These are phyloP conservation scores for Eubasilissa regina DNA, from an alignment of 1,140 invertebrate genomes.

Conservation along the genomic window DNA sequence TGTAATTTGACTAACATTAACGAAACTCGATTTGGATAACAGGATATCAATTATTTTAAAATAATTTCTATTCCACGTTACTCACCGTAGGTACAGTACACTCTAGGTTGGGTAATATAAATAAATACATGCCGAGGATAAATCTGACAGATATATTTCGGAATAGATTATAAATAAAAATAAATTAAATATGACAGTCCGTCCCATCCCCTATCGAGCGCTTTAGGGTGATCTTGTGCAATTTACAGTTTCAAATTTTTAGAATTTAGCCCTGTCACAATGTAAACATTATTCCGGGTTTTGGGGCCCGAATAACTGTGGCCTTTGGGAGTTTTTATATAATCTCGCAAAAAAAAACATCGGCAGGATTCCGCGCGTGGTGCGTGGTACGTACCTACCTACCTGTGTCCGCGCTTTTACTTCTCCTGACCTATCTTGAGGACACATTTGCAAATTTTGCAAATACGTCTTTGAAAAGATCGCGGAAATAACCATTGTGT, in stretches of 20 bases:
- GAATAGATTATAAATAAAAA: no score
- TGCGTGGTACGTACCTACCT: slow-evolving; percentile 59
- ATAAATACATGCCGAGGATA: no score
- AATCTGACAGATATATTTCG: no score
- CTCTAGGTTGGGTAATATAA: no score
- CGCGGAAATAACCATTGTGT: slow-evolving; percentile 16
- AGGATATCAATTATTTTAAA: no score
- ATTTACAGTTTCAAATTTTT: slow-evolving; percentile 60
- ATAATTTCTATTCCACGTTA: no score
- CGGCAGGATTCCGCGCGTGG: slow-evolving; percentile 57
- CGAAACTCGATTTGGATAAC: no score
- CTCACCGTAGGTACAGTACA: no score
- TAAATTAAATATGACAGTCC: not conserved
- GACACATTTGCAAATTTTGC: slow-evolving; percentile 21
- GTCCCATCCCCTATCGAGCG: slow-evolving; percentile 37
- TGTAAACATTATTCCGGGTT: slow-evolving; percentile 55
- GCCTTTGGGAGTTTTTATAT: slow-evolving; percentile 50
- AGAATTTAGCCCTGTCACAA: slow-evolving; percentile 58
- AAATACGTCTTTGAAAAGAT: slow-evolving; percentile 23
- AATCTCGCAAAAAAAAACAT: slow-evolving; percentile 55
- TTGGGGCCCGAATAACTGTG: slow-evolving; percentile 53
- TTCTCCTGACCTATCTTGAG: not conserved
- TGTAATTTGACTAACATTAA: no score
- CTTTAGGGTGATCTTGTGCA: slow-evolving; percentile 50
- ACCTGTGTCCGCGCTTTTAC: slow-evolving; percentile 57